phyloP scores from a whole-genome alignment of 2,888 invertebrate species.

The Rhodophaea formosa region DNA sequence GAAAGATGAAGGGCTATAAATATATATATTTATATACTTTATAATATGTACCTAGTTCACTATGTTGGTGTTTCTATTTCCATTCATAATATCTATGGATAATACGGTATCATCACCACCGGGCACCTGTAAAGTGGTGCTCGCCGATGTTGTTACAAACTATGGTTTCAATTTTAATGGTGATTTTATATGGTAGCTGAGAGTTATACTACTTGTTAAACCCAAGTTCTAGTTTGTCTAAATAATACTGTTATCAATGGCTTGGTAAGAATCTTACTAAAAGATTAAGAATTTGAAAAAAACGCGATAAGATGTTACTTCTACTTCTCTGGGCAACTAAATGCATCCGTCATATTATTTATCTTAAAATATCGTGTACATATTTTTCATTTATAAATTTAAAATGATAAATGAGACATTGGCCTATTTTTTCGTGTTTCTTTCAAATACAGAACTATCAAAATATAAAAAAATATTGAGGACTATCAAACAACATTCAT shows the following conservation, averaged over 20 bases:
- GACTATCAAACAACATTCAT: constrained; percentile 81
- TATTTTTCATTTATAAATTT: constrained; percentile 53
- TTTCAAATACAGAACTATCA: constrained; percentile 81
- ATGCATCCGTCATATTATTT: constrained; percentile 71
- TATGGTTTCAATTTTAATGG: constrained; percentile 57
- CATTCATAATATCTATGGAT: constrained; percentile 70
- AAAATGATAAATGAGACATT: constrained; percentile 77
- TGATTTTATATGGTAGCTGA: constrained; percentile 69
- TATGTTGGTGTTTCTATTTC: constrained; percentile 79
- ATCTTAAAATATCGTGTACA: constrained; percentile 71
- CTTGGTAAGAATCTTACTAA: constrained; percentile 77
- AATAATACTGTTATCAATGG: constrained; percentile 81
- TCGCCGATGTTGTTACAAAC: constrained; percentile 60
- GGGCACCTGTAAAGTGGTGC: constrained; percentile 46
- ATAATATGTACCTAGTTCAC: constrained; percentile 67
- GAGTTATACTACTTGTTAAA: constrained; percentile 68
- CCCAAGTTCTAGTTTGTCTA: constrained; percentile 74
- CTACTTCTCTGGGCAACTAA: constrained; percentile 69
- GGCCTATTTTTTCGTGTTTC: constrained; percentile 74
- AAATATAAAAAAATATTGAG: constrained; percentile 82
- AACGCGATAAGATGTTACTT: constrained; percentile 53
- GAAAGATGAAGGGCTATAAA: constrained; percentile 43
- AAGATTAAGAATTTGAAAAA: constrained; percentile 57
- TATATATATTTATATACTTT: constrained; percentile 60
- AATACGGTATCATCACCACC: constrained; percentile 55